These are phyloP conservation scores for Metaphire vulgaris DNA, from an alignment of 1,140 invertebrate genomes.

Conservation along the genomic window DNA sequence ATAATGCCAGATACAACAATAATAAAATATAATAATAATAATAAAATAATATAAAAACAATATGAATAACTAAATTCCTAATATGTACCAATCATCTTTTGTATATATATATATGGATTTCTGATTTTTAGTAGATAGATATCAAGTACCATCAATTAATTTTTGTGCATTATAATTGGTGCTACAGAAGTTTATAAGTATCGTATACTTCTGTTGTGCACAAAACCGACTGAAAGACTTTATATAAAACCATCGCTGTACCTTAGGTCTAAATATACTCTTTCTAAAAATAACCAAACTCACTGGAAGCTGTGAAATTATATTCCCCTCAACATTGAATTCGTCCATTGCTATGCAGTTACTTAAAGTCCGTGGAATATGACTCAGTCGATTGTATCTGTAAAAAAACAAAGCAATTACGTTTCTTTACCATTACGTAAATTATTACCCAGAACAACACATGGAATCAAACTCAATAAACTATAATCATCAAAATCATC, in stretches of 20 bases:
- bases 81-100: too few species aligned
- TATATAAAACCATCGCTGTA: too few species aligned
- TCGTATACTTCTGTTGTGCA: background rate
- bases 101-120: background rate
- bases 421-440: background rate
- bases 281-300: slow-evolving; percentile 34
- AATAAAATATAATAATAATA: too few species aligned
- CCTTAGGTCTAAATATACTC: too few species aligned
- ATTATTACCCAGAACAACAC: background rate
- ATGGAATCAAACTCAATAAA: background rate
- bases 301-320: slow-evolving; percentile 78
- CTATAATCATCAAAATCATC: background rate
- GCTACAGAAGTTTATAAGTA: background rate
- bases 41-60: too few species aligned
- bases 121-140: background rate
- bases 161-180: background rate
- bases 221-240: background rate
- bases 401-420: background rate
- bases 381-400: slow-evolving; percentile 83
- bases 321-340: slow-evolving; percentile 98
- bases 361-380: slow-evolving; percentile 78
- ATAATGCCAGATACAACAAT: too few species aligned
- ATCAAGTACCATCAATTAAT: background rate
- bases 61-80: too few species aligned
- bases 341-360: slow-evolving; percentile 95